Percentiles rank a stretch among this genome's conserved stretches.
Conservation (phyloP, 30 jellyfish, hydroid and myxozoan genomes). For the Turritopsis rubra region DNA sequence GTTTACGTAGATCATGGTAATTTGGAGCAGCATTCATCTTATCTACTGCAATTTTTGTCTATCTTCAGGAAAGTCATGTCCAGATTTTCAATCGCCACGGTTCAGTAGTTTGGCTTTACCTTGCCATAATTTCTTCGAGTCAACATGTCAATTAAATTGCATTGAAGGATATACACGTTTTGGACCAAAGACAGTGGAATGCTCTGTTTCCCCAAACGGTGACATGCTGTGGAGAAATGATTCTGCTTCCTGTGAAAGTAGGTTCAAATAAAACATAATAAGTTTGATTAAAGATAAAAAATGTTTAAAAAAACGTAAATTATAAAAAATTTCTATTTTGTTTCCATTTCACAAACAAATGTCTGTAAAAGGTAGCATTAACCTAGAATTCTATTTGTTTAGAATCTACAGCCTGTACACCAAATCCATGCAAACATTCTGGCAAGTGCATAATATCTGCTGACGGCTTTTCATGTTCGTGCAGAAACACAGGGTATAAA, state of each 20-base stretch:
- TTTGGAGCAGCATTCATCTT: background rate
- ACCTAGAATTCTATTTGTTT: background rate
- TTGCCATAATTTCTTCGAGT: slow-evolving; percentile 44
- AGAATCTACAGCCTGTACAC: slow-evolving; percentile 53
- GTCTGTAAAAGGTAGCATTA: too few relatives aligned
- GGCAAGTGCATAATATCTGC: slow-evolving; percentile 30
- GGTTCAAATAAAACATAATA: background rate
- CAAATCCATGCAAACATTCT: slow-evolving; percentile 56
- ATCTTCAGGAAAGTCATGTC: slow-evolving; percentile 44
- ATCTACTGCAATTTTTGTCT: background rate
- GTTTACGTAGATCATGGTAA: background rate
- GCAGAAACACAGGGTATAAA: slow-evolving; percentile 38
- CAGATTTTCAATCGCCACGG: slow-evolving; percentile 25
- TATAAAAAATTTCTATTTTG: too few relatives aligned
- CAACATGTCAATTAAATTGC: slow-evolving; percentile 45
- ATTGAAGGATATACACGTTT: slow-evolving; percentile 38
- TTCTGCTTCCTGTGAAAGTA: slow-evolving; percentile 40
- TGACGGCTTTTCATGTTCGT: slow-evolving; percentile 29
- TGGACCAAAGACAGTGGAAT: slow-evolving; percentile 37
- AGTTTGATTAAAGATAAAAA: background rate
- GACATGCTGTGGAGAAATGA: slow-evolving; percentile 49
- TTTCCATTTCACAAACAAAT: too few relatives aligned
- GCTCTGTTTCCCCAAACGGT: slow-evolving; percentile 32
- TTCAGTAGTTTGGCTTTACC: slow-evolving; percentile 44
- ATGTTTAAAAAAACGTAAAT: too few relatives aligned